Conservation (phyloP, 1,140 invertebrate species). For the Patella vulgata region DNA sequence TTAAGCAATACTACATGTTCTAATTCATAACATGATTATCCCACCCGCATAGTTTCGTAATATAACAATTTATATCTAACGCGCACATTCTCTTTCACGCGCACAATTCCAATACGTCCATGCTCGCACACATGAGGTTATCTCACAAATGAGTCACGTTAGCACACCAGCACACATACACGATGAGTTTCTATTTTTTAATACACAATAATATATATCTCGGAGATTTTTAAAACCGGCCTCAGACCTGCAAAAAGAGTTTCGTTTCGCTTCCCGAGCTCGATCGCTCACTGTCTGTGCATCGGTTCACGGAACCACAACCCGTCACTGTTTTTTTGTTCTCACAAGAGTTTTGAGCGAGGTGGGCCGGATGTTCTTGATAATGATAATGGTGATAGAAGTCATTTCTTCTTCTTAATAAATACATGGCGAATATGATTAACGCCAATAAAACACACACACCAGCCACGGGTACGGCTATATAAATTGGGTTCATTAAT, state of each 20-base stretch:
- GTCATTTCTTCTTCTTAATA: slow-evolving; percentile 50
- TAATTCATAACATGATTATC: too few species aligned
- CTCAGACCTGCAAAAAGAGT: slow-evolving; percentile 55
- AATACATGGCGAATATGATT: slow-evolving; percentile 63
- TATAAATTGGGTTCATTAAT: slow-evolving; percentile 61
- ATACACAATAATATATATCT: too few species aligned
- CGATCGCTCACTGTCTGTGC: slow-evolving; percentile 61
- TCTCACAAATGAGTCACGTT: too few species aligned
- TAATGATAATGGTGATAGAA: slow-evolving; percentile 41
- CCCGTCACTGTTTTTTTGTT: slow-evolving; percentile 26
- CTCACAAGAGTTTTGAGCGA: slow-evolving; percentile 29
- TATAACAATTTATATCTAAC: too few species aligned
- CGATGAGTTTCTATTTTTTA: too few species aligned
- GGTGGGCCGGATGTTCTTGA: slow-evolving; percentile 1
- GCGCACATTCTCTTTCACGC: too few species aligned
- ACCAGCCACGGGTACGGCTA: slow-evolving; percentile 60
- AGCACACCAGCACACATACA: too few species aligned
- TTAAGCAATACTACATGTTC: too few species aligned
- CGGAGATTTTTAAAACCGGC: too few species aligned
- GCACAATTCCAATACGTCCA: slow-evolving; percentile 3
- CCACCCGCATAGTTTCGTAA: too few species aligned
- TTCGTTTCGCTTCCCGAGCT: slow-evolving; percentile 60
- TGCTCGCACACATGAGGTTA: not conserved
- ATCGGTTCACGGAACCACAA: slow-evolving; percentile 48
- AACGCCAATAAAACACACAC: slow-evolving; percentile 59